phyloP scores from a whole-genome alignment of 2,888 invertebrate species.

The Heliconius sara region DNA sequence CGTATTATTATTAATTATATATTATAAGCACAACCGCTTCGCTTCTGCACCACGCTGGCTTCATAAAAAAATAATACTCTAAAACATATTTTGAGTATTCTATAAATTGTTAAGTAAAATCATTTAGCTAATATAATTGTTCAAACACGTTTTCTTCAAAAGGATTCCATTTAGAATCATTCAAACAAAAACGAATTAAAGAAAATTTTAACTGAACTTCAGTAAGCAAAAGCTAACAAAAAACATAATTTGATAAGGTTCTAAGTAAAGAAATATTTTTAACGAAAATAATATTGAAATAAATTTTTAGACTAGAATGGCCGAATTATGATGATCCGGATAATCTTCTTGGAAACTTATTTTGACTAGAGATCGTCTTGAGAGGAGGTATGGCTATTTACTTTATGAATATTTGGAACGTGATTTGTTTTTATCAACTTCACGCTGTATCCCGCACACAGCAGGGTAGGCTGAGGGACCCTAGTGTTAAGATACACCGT shows the following conservation, averaged over 20 bases:
- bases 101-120: not conserved
- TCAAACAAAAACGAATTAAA: slow-evolving; percentile 1
- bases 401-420: not conserved
- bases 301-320: not conserved
- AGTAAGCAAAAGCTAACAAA: not conserved
- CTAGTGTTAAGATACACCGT: too few relatives aligned
- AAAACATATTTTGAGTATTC: not conserved
- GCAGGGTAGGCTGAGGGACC: too few relatives aligned
- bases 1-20: too few relatives aligned
- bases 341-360: slow-evolving; percentile 19
- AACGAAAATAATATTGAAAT: not conserved
- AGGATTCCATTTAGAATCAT: not conserved
- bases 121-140: not conserved
- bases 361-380: slow-evolving; percentile 8
- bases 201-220: not conserved
- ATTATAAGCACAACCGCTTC: too few relatives aligned
- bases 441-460: too few relatives aligned
- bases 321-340: slow-evolving; percentile 23
- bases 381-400: not conserved
- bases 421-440: not conserved
- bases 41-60: too few relatives aligned
- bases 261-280: not conserved
- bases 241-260: not conserved
- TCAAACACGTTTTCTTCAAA: not conserved
- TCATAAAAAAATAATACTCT: too few relatives aligned